Base-by-base conservation (phyloP, 53 echinoderm and acorn worm species). In the Arbacia lixula region DNA sequence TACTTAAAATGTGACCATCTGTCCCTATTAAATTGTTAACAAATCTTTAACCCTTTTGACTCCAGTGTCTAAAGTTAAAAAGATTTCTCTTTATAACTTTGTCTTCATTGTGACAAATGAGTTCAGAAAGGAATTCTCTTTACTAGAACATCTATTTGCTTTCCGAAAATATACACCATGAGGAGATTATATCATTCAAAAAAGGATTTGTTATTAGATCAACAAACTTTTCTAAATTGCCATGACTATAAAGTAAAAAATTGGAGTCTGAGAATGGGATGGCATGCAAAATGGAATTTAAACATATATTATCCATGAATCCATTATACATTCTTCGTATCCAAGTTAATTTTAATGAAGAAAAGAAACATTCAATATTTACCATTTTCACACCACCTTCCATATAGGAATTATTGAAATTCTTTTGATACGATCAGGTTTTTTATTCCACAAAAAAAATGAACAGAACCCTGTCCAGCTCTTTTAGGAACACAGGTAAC, bases 31-130 rank as follows among this genome's bases (percentile, higher is more conserved):
- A 64, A 36, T 64, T 36, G 3, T 33, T 64, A 3, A 64, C 65
- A 64, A 35, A 64, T 34, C 34, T 34, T 16, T n/a, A n/a, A n/a
- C 11, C 65, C 20, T 34, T 34, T 20, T 64, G 35, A 20, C 10
- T 64, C 65, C 65, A 64, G 36, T 34, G 65, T 64, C 65, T 64
- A 17, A 64, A 64, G 2, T 64, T 64, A 64, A 64, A 11, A 64
- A 64, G 64, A 31, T 64, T 64, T 64, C 1, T 64, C 6, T 64
- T 64, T 14, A 64, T 33, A 19, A 34, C 36, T 17, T 34, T 64
- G 64, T 64, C 34, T 64, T 64, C 64, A 33, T 34, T 64, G 64
- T 64, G 64, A 31, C 33, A 35, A 64, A 64, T 33, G 64, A 64
- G 64, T 64, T 64, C 36, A 64, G 64, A 64, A n/a, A 31, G 21